These are phyloP conservation scores for Corythornis vintsioides DNA, from an alignment of 2,113 vertebrate species.

Conservation along the genomic window DNA sequence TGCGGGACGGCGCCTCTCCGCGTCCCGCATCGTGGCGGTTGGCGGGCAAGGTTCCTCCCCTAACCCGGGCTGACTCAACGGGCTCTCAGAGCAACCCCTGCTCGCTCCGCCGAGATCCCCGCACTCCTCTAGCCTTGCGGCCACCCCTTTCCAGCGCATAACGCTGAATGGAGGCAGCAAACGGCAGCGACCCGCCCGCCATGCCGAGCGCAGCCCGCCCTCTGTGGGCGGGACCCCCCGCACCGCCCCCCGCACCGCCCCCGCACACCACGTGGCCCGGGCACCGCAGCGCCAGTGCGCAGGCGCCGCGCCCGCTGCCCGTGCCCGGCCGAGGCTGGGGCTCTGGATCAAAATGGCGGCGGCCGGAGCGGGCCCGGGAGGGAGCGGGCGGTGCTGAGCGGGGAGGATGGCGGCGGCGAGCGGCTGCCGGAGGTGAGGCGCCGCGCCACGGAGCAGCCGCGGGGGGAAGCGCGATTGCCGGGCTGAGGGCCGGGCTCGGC, in stretches of 20 bases:
- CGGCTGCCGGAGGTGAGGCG: neutral
- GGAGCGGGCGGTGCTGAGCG: neutral
- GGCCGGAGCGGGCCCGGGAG: neutral
- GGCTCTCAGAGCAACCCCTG: neutral
- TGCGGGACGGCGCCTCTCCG: accelerated
- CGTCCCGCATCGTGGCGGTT: neutral
- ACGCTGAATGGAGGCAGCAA: accelerated
- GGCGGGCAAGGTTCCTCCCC: neutral
- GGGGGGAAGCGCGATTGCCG: neutral
- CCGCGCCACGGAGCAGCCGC: neutral
- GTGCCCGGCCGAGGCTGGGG: neutral
- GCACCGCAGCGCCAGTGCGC: neutral
- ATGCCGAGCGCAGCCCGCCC: accelerated
- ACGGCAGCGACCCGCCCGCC: no score
- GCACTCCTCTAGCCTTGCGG: no score
- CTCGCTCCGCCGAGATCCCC: no score
- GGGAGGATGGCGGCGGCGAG: neutral
- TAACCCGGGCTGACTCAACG: no score
- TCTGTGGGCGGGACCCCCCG: neutral
- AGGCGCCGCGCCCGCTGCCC: neutral
- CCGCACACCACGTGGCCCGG: neutral
- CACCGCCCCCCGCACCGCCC: neutral
- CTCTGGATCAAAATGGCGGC: conserved; percentile 52
- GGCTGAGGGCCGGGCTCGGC: neutral
- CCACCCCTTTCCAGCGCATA: no score